phyloP scores from a whole-genome alignment of 2,888 invertebrate genomes.

The Mesopsocus fuscifrons region DNA sequence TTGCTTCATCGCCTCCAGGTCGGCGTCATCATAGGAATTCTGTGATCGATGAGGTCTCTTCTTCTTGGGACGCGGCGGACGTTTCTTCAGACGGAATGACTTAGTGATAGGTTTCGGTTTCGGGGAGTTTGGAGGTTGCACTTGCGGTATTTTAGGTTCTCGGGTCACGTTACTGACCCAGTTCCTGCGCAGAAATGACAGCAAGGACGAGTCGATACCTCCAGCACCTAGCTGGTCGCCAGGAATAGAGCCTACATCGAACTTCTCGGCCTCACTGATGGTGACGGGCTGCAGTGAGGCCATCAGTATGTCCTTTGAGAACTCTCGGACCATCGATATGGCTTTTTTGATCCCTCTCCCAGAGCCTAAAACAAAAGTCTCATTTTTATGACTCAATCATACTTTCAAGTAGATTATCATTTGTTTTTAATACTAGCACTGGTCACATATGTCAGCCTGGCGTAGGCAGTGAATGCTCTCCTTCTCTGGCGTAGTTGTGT shows the following conservation, averaged over 20 bases:
- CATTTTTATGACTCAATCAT: neutral
- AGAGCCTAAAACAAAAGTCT: constrained; percentile 19
- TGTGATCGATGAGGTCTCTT: too few relatives aligned
- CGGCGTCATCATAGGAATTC: constrained; percentile 37
- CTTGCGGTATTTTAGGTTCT: constrained; percentile 18
- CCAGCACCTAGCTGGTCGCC: constrained; percentile 55
- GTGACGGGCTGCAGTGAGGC: constrained; percentile 26
- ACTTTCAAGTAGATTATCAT: neutral
- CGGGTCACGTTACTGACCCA: too few relatives aligned
- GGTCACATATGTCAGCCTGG: too few relatives aligned
- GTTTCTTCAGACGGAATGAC: neutral
- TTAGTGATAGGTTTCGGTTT: constrained; percentile 15
- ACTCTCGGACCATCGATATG: constrained; percentile 29
- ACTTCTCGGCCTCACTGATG: constrained; percentile 26
- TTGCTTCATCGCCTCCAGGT: constrained; percentile 38
- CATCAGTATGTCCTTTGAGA: constrained; percentile 29
- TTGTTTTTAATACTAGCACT: constrained; percentile 13
- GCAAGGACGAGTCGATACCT: constrained; percentile 50
- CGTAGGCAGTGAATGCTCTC: too few relatives aligned
- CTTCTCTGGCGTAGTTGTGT: too few relatives aligned
- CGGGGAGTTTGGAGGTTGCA: constrained; percentile 13
- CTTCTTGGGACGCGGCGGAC: neutral
- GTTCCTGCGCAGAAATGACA: constrained; percentile 36
- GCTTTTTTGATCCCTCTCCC: constrained; percentile 27
- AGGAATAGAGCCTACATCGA: constrained; percentile 40